Evolutionary conservation across 2,888 invertebrate species (phyloP).

Genomic region (Epistrophe grossulariae): DNA sequence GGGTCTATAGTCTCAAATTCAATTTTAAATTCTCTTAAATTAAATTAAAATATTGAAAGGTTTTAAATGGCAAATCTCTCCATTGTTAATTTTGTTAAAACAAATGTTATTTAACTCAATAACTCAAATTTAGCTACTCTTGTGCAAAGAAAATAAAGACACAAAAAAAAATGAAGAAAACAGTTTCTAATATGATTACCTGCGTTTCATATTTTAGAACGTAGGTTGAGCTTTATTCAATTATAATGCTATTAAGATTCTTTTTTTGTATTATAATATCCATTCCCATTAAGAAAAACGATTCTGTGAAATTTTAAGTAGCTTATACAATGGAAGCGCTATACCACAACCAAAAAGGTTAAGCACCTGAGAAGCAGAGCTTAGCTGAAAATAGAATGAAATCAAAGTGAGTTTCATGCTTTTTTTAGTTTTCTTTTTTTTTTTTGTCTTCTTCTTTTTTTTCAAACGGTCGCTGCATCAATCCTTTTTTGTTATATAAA

Average conservation of each 20-base stretch:
- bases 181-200: constrained; percentile 2
- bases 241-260: constrained; percentile 28
- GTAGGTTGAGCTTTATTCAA: constrained; percentile 16
- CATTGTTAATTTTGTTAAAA: neutral
- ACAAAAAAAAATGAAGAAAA: neutral
- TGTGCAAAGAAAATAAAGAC: neutral
- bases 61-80: neutral
- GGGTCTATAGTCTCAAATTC: too few relatives aligned
- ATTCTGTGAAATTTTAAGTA: constrained; percentile 23
- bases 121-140: neutral
- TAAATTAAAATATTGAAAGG: too few relatives aligned
- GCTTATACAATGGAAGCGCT: constrained; percentile 32
- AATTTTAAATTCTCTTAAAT: too few relatives aligned
- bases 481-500: constrained; percentile 16
- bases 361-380: constrained; percentile 64
- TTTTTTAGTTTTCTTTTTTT: constrained; percentile 5
- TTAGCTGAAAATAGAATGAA: constrained; percentile 54
- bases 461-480: neutral
- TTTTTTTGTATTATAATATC: neutral
- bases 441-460: too few relatives aligned
- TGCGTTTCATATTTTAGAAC: constrained; percentile 7
- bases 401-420: constrained; percentile 55
- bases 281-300: constrained; percentile 7
- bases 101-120: neutral
- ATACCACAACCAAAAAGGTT: constrained; percentile 47